Evolutionary conservation across 2,888 invertebrate species (phyloP), one percentile per base, ranked within the genome.

Genomic region (Eupithecia insigniata): DNA sequence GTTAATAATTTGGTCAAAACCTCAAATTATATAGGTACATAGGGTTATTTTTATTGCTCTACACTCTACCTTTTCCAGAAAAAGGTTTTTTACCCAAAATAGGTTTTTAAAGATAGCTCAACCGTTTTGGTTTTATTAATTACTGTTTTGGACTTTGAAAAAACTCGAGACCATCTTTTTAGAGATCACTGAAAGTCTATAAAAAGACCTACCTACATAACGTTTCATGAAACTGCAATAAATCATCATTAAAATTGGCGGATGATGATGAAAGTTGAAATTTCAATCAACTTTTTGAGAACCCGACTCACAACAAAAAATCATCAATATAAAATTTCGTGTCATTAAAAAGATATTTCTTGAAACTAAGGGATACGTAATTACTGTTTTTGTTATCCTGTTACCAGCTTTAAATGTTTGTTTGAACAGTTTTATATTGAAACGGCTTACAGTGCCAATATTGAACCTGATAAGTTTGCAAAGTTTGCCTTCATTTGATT

Each of bases 351-450:
- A 64, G 36, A 64, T 36, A 39, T 64, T 39, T 64, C 14, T 30
- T 16, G 32, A 26, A 36, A 64, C 34, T 6, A 64, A 64, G 26
- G 22, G 16, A 26, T n/a, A 14, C 14, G 22, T 64, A 64, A 64
- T 64, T 64, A 34, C 36, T 36, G 64, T 64, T 64, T 39, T 64
- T 64, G 26, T 26, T 64, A 39, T 39, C 26, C 36, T 14, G 64
- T 36, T 62, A 12, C 64, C 5, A 36, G 6, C 36, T n/a, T 62
- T 34, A 10, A 12, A 62, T 8, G 64, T 64, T 62, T 62, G 26
- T 26, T 64, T 26, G 36, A 36, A 39, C 36, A 26, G 16, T 64
- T 64, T 64, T 39, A 14, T 34, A 51, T 22, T n/a, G 3, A 36
- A 62, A 22, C 62, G 12, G 18, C 10, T 62, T 12, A n/a, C 10